phyloP scores from a whole-genome alignment of 2,888 invertebrate species.

The Podotricha telesiphe region DNA sequence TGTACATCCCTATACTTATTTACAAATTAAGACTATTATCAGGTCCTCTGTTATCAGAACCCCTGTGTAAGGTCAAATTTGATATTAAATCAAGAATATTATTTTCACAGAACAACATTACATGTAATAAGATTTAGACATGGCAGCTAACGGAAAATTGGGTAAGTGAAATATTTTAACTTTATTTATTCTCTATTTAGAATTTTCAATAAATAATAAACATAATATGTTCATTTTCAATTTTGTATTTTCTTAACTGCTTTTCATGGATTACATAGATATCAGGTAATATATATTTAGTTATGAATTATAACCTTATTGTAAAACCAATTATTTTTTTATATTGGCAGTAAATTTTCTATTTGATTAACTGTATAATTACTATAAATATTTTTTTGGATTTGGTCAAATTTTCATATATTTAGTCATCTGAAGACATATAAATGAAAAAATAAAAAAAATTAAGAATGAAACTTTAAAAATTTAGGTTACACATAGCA shows the following conservation, averaged over 20 bases:
- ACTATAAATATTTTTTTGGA: too few species aligned
- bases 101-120: constrained; percentile 38
- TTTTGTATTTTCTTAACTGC: constrained; percentile 4
- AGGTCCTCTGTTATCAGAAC: constrained; percentile 68
- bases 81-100: constrained; percentile 45
- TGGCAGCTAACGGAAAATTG: constrained; percentile 78
- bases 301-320: not conserved
- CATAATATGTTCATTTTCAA: constrained; percentile 2
- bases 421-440: too few species aligned
- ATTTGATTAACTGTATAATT: too few species aligned
- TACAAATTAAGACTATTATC: constrained; percentile 43
- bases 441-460: too few species aligned
- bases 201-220: not conserved
- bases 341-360: too few species aligned
- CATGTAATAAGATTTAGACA: constrained; percentile 50
- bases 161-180: constrained; percentile 55
- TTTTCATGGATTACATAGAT: constrained; percentile 10
- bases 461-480: too few species aligned
- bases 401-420: too few species aligned
- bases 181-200: constrained; percentile 6
- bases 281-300: constrained; percentile 7
- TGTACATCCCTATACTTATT: constrained; percentile 41
- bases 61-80: constrained; percentile 71
- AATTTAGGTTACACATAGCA: too few species aligned
- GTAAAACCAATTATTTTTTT: too few species aligned